phyloP scores from a whole-genome alignment of 2,113 vertebrate species.

The Himantopus leucocephalus region DNA sequence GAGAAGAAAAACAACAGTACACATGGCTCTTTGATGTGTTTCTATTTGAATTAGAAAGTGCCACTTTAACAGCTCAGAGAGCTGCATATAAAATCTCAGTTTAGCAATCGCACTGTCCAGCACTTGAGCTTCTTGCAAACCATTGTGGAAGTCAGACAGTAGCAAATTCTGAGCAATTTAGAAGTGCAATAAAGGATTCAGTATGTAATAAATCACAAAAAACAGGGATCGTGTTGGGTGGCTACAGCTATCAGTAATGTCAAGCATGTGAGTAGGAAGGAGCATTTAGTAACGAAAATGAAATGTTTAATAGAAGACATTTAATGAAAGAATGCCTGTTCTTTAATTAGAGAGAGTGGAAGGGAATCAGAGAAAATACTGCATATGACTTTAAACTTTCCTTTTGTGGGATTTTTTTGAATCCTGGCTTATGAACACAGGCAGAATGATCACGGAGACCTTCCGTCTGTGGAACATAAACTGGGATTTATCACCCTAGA shows the following conservation, averaged over 20 bases:
- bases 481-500: conserved; percentile 65
- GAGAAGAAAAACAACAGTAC: conserved; percentile 1
- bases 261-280: neutral
- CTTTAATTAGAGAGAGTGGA: neutral
- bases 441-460: conserved; percentile 26
- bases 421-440: neutral
- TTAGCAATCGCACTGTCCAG: neutral
- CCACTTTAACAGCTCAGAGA: neutral
- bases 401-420: conserved; percentile 20
- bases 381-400: neutral
- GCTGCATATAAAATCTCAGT: neutral
- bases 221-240: neutral
- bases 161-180: neutral
- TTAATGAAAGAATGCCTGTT: neutral
- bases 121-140: neutral
- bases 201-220: neutral
- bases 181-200: neutral
- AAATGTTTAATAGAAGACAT: neutral
- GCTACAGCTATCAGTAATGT: neutral
- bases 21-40: neutral
- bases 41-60: neutral
- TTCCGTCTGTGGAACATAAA: conserved; percentile 39
- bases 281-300: neutral
- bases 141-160: neutral
- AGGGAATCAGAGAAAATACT: neutral